A percentile compares a stretch with the other conserved stretches of the same genome.
These are phyloP conservation scores for Xerus rutilus DNA, from an alignment of 2,797 vertebrate species.

Conservation along the genomic window DNA sequence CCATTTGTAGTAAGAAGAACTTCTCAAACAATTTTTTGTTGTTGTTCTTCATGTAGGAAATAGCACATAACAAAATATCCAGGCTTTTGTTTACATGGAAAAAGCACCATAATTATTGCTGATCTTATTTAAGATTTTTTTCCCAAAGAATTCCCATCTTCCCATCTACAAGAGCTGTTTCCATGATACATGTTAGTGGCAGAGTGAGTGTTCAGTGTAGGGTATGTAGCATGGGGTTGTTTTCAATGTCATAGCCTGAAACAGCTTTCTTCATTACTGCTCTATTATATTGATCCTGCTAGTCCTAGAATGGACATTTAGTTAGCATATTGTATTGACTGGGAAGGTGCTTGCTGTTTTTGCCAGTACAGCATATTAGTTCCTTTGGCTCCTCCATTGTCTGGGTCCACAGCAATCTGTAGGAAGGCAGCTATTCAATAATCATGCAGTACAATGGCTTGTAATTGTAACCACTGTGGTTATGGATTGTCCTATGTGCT, in stretches of 20 bases:
- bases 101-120: constrained; percentile 65
- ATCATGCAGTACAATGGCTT: constrained; percentile 75
- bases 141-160: constrained; percentile 45
- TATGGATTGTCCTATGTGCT: constrained; percentile 75
- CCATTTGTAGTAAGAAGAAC: constrained; percentile 62
- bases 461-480: constrained; percentile 68
- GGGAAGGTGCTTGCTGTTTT: constrained; percentile 68
- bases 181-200: not conserved
- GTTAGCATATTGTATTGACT: constrained; percentile 47
- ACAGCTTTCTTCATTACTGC: constrained; percentile 61
- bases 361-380: constrained; percentile 65
- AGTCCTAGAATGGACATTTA: constrained; percentile 40
- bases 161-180: constrained; percentile 56
- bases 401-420: constrained; percentile 52
- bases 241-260: constrained; percentile 67
- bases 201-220: constrained; percentile 61
- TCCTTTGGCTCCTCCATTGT: constrained; percentile 65
- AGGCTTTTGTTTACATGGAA: constrained; percentile 76
- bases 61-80: constrained; percentile 74
- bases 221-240: constrained; percentile 11
- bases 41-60: constrained; percentile 83
- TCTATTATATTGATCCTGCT: constrained; percentile 57
- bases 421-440: constrained; percentile 73
- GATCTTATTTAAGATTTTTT: constrained; percentile 51
- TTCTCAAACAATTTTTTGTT: constrained; percentile 54